Base-by-base conservation (phyloP, 2,888 invertebrate species). In the Cantharis rustica region DNA sequence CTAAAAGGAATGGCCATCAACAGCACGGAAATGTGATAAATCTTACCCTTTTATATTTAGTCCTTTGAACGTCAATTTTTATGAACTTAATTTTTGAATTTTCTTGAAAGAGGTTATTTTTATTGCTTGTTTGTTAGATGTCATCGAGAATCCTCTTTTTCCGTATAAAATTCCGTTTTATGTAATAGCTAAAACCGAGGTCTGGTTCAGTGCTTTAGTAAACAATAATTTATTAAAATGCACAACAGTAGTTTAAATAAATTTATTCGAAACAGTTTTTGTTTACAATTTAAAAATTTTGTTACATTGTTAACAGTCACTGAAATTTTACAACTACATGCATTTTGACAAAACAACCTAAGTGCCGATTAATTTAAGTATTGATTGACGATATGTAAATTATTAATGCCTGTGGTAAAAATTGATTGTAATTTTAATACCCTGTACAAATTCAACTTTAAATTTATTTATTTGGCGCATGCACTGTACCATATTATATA, bases 381-480 rank as follows among this genome's bases (percentile, higher is more conserved):
- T 64, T 72, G 72, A 71, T 72, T 61, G 31, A 75, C 61, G 75
- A 75, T 75, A 75, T 75, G 75, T 75, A 63, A 72, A 68, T 72
- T 15, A 31, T 68, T 71, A 75, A 69, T 72, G n/a, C 13, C 71
- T 64, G 47, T 68, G 68, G 27, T 68, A 27, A 63, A 74, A 61
- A 20, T 75, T 75, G 75, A 75, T 75, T 75, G 71, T 75, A 75
- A 69, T 68, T 47, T 47, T 47, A 47, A 47, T 75, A 75, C 75
- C 75, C 75, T 75, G 75, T 75, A 72, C 68, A 75, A 71, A 71
- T 71, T 47, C n/a, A 47, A 47, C n/a, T 47, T 47, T 47, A 7
- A 47, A n/a, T 47, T 47, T n/a, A 47, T 47, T 47, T 47, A 47
- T n/a, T 47, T 47, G 47, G 63, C 16, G 63, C 16, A 13, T 10